phyloP scores from a whole-genome alignment of 2,888 invertebrate genomes.

The Erebia epiphron region DNA sequence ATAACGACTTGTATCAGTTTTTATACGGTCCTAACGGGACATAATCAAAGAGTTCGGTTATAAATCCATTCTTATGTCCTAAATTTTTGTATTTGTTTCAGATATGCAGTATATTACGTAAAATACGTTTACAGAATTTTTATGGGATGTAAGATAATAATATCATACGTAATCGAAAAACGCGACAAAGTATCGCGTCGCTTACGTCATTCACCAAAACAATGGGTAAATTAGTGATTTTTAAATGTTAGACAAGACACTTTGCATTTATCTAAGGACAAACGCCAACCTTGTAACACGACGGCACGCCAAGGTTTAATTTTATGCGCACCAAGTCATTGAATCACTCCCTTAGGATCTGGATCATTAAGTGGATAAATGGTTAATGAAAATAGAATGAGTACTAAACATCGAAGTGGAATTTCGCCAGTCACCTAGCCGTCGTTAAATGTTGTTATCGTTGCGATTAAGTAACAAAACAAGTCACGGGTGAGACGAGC shows the following conservation, averaged over 20 bases:
- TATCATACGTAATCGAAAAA: no score
- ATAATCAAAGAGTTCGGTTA: no score
- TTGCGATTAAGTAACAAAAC: constrained; percentile 82
- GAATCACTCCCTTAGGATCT: constrained; percentile 78
- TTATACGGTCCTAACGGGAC: no score
- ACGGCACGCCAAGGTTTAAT: constrained; percentile 77
- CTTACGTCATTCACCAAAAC: no score
- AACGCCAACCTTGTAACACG: constrained; percentile 19
- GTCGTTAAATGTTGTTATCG: constrained; percentile 83
- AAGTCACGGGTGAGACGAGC: constrained; percentile 64
- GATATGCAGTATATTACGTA: no score
- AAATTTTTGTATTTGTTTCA: no score
- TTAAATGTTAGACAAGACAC: not conserved
- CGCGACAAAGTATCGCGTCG: no score
- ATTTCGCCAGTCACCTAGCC: constrained; percentile 82
- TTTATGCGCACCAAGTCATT: constrained; percentile 75
- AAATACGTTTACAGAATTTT: no score
- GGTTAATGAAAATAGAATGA: constrained; percentile 83
- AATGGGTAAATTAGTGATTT: not conserved
- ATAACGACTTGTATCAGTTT: no score
- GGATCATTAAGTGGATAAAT: constrained; percentile 83
- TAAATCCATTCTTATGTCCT: no score
- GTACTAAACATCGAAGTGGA: constrained; percentile 82
- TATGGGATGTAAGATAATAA: no score
- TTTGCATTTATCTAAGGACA: constrained; percentile 13